Conservation (phyloP, 2,113 vertebrate genomes). For the Bothrops jararaca region DNA sequence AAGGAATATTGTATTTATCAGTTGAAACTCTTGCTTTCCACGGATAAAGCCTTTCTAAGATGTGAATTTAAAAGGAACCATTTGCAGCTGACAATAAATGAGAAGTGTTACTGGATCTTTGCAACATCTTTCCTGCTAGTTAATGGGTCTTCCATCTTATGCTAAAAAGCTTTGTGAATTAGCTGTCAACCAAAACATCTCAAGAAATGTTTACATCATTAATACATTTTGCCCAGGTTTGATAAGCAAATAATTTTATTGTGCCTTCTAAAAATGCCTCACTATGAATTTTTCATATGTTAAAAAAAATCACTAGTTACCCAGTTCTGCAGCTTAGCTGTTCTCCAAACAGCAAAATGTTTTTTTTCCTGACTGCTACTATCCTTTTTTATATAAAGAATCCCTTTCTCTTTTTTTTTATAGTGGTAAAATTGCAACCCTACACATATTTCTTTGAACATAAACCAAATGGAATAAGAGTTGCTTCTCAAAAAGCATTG, state of each 20-base stretch:
- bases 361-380: background rate
- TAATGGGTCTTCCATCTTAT: background rate
- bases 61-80: background rate
- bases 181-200: background rate
- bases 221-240: background rate
- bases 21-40: background rate
- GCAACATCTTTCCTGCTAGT: background rate
- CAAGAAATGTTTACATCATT: background rate
- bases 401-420: background rate
- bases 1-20: background rate
- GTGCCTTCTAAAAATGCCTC: background rate
- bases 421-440: background rate
- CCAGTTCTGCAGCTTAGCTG: background rate
- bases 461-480: background rate
- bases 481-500: background rate
- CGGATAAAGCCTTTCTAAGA: background rate
- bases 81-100: constrained; percentile 3
- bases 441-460: background rate
- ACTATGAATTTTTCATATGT: background rate
- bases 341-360: background rate
- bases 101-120: background rate
- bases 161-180: constrained; percentile 2
- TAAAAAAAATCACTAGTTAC: background rate
- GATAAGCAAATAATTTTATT: background rate
- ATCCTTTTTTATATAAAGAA: background rate